phyloP scores from a whole-genome alignment of 30 jellyfish, hydroid and myxozoan genomes.

The Sanderia malayensis region DNA sequence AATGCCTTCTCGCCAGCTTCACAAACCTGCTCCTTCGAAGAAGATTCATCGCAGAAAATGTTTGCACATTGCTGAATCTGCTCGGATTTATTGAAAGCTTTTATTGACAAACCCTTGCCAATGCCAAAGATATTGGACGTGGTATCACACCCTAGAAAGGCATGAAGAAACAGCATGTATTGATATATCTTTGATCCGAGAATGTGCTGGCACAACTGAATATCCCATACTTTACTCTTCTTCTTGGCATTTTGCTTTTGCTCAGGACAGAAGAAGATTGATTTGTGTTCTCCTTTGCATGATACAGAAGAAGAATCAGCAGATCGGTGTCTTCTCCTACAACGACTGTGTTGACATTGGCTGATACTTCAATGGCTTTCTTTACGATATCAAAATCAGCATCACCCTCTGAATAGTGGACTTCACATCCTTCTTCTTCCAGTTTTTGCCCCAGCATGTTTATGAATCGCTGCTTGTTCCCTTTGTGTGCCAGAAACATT shows the following conservation, averaged over 20 bases:
- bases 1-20: slow-evolving; percentile 14
- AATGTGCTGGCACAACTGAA: neutral
- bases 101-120: neutral
- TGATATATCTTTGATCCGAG: slow-evolving; percentile 4
- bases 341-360: neutral
- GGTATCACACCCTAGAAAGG: slow-evolving; percentile 20
- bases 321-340: slow-evolving; percentile 43
- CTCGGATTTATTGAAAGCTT: neutral
- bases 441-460: neutral
- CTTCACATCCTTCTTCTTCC: neutral
- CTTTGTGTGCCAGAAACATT: slow-evolving; percentile 24
- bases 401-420: slow-evolving; percentile 11
- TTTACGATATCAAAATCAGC: slow-evolving; percentile 31
- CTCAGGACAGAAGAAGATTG: neutral
- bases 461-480: slow-evolving; percentile 35
- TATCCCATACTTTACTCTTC: neutral
- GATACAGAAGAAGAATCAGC: slow-evolving; percentile 18
- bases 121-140: neutral
- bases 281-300: neutral
- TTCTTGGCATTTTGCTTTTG: neutral
- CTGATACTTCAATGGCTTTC: slow-evolving; percentile 11
- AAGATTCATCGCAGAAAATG: neutral
- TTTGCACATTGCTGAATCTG: neutral
- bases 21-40: slow-evolving; percentile 19
- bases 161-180: slow-evolving; percentile 3